phyloP scores from a whole-genome alignment of 2,797 vertebrate genomes.

The Triplophysa yarkandensis region DNA sequence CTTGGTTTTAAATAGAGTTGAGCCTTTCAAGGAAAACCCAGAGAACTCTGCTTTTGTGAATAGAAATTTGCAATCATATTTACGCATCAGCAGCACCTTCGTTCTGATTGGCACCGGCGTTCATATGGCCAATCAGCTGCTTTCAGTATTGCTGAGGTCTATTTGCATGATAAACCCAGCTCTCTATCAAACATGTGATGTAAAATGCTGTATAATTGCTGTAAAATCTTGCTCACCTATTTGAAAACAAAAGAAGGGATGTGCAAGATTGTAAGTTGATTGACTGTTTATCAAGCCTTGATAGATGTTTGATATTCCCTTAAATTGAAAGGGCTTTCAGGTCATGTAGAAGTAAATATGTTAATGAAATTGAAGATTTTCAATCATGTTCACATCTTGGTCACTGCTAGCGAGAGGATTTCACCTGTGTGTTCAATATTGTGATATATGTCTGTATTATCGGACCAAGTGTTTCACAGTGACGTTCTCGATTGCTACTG shows the following conservation, averaged over 20 bases:
- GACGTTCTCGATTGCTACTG: background rate
- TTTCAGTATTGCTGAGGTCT: slow-evolving; percentile 30
- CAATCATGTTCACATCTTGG: background rate
- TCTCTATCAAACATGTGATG: slow-evolving; percentile 28
- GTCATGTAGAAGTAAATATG: slow-evolving; percentile 9
- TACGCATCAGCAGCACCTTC: slow-evolving; percentile 20
- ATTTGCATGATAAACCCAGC: slow-evolving; percentile 48
- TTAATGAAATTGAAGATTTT: background rate
- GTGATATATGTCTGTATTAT: slow-evolving; percentile 9
- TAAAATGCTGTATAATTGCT: slow-evolving; percentile 44
- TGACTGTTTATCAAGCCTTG: slow-evolving; percentile 25
- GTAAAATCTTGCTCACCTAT: slow-evolving; percentile 34
- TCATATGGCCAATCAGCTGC: slow-evolving; percentile 4
- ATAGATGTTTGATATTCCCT: slow-evolving; percentile 18
- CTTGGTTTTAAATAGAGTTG: slow-evolving; percentile 23
- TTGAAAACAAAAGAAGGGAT: slow-evolving; percentile 39
- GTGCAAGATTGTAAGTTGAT: slow-evolving; percentile 28
- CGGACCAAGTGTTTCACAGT: slow-evolving; percentile 17
- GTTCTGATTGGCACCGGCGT: background rate
- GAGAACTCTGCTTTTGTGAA: slow-evolving; percentile 33
- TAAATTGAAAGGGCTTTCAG: slow-evolving; percentile 1
- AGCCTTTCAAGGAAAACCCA: background rate
- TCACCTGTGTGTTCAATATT: slow-evolving; percentile 22
- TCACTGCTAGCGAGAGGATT: slow-evolving; percentile 12
- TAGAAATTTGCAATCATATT: slow-evolving; percentile 15